Evolutionary conservation across 2,888 invertebrate genomes (phyloP).

Genomic region (Autographa gamma): DNA sequence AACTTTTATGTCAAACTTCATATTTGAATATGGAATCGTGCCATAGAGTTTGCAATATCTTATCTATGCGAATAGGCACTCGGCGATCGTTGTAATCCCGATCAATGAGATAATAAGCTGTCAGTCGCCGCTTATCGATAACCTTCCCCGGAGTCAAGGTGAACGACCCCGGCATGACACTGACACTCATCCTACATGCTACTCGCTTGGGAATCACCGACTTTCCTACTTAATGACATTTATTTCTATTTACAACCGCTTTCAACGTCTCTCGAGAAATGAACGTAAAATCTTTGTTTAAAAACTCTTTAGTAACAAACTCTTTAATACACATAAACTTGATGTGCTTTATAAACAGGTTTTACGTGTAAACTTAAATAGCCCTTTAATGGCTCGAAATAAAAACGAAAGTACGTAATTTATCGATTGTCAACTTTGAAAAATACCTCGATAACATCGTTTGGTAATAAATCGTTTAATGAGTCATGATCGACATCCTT

Average conservation of each 20-base stretch:
- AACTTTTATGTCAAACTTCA: neutral
- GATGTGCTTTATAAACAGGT: neutral
- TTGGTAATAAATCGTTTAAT: slow-evolving; percentile 4
- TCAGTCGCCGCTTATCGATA: slow-evolving; percentile 61
- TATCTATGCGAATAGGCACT: slow-evolving; percentile 62
- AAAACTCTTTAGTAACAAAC: neutral
- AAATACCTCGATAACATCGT: slow-evolving; percentile 1
- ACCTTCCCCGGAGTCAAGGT: slow-evolving; percentile 66
- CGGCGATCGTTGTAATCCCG: slow-evolving; percentile 60
- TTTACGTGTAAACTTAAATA: slow-evolving; percentile 2
- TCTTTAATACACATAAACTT: slow-evolving; percentile 2
- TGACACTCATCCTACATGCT: neutral
- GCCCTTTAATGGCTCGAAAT: slow-evolving; percentile 1
- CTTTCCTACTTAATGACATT: slow-evolving; percentile 3
- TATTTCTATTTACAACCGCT: neutral
- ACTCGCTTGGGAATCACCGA: neutral
- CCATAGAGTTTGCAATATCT: slow-evolving; percentile 20
- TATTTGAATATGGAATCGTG: neutral
- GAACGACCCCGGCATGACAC: slow-evolving; percentile 56
- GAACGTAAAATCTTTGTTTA: neutral
- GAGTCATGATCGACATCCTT: slow-evolving; percentile 1
- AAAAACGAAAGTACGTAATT: slow-evolving; percentile 4
- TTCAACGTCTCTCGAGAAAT: neutral
- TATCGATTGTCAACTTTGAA: slow-evolving; percentile 4
- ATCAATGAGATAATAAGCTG: slow-evolving; percentile 61